Base-by-base conservation (phyloP, 2,888 invertebrate species). In the Anoncus sp. region DNA sequence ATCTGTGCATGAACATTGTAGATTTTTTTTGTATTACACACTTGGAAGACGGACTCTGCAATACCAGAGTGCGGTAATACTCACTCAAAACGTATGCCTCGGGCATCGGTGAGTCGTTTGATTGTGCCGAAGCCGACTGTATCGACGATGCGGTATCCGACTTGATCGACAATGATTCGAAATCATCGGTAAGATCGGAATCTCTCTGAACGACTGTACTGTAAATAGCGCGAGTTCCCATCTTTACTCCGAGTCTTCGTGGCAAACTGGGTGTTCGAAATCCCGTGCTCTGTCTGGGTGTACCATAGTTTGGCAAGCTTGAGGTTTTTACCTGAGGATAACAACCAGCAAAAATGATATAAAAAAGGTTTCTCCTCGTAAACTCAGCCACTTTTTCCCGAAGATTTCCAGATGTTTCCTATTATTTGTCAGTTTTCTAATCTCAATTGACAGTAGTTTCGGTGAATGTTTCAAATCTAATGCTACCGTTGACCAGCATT, bases 181-280 rank as follows among this genome's bases (percentile, higher is more conserved):
- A 76, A 55, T 90, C 91, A 85, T 91, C 90, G 87, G 87, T 84
- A 87, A 89, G 81, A 51, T 81, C 84, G 84, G 86, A 83, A 83
- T 90, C 89, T 49, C 87, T 85, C 49, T 87, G 88, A 12, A 82
- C 79, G 4, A 86, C 77, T 38, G 92, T 93, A 55, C 89, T 89
- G 88, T 93, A 92, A 84, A 95, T 95, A 10, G 95, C 95, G 85
- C 95, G 93, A 9, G 95, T 95, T 10, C 95, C 96, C 95, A 95
- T 95, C 92, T 95, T 95, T 3, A 95, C 95, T 3, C 95, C 95
- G 83, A 94, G 92, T 78, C 95, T 92, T 83, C 94, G 89, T 1
- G 88, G 88, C 38, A 89, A 83, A 65, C 88, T 89, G 2, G 90
- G 90, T 0, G 89, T 88, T 5, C 89, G 87, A 55, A 87, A 87